These are phyloP conservation scores for Venusia cambrica DNA, from an alignment of 2,888 invertebrate genomes.

Conservation along the genomic window DNA sequence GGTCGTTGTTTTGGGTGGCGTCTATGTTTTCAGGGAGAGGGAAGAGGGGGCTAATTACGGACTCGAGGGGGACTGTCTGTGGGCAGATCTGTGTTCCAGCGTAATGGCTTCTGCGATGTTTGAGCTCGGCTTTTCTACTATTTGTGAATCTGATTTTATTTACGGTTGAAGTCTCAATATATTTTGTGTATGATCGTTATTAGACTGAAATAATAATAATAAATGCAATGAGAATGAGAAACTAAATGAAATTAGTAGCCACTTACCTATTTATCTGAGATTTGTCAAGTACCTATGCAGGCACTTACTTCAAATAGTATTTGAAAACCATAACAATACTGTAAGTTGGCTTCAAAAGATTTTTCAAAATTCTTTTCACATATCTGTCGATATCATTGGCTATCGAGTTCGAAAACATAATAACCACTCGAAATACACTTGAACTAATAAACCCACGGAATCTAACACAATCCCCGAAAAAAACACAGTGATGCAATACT, in stretches of 20 bases:
- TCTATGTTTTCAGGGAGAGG: conserved; percentile 49
- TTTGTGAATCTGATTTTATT: conserved; percentile 16
- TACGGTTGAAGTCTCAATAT: too few relatives aligned
- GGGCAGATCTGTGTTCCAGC: conserved; percentile 38
- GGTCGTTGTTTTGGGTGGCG: conserved; percentile 54
- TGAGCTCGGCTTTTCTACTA: conserved; percentile 21
- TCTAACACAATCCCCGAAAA: conserved; percentile 16
- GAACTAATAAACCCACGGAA: conserved; percentile 15
- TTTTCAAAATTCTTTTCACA: too few relatives aligned
- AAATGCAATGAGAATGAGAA: too few relatives aligned
- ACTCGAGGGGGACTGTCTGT: conserved; percentile 18
- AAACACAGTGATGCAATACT: conserved; percentile 24
- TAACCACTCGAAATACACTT: conserved; percentile 8
- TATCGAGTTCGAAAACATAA: conserved; percentile 10
- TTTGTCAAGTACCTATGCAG: too few relatives aligned
- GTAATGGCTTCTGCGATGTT: conserved; percentile 27
- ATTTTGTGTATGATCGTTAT: too few relatives aligned
- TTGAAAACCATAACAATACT: too few relatives aligned
- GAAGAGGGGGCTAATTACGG: conserved; percentile 53
- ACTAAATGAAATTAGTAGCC: not conserved
- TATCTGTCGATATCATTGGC: too few relatives aligned
- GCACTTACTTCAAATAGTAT: too few relatives aligned
- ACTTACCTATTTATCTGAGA: too few relatives aligned
- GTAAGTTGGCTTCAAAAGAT: too few relatives aligned
- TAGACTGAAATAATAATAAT: too few relatives aligned